Percentiles rank a stretch among this genome's conserved stretches.
phyloP scores from a whole-genome alignment of 2,113 vertebrate species.

The Bufo gargarizans region DNA sequence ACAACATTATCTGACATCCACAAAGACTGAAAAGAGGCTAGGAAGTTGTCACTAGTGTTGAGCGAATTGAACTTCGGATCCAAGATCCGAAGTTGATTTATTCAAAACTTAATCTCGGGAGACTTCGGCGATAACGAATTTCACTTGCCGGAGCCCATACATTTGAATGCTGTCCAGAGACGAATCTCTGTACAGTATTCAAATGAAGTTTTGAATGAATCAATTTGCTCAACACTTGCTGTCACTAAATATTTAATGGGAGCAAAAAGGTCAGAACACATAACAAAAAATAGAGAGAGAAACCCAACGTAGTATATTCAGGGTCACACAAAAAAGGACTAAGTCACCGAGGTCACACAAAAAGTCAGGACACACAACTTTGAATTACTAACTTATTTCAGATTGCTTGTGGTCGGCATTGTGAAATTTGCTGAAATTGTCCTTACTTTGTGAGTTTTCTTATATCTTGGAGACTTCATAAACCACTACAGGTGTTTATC shows the following conservation, averaged over 20 bases:
- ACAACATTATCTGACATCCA: too few relatives aligned
- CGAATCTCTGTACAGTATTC: too few relatives aligned
- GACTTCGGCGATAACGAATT: too few relatives aligned
- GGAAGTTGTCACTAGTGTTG: too few relatives aligned
- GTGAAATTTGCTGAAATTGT: slow-evolving; percentile 20
- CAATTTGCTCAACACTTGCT: too few relatives aligned
- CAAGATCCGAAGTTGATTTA: too few relatives aligned
- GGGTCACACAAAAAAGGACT: slow-evolving; percentile 27
- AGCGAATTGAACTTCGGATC: too few relatives aligned
- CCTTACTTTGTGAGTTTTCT: slow-evolving; percentile 9
- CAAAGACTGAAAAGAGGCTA: too few relatives aligned
- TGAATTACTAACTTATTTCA: slow-evolving; percentile 21
- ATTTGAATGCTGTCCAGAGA: too few relatives aligned
- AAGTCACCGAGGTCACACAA: slow-evolving; percentile 42
- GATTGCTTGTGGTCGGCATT: not conserved
- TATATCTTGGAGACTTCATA: not conserved
- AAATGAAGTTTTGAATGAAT: too few relatives aligned
- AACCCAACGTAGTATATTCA: slow-evolving; percentile 23
- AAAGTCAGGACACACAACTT: slow-evolving; percentile 17
- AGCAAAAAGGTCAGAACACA: not conserved
- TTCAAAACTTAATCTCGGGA: too few relatives aligned
- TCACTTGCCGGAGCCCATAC: too few relatives aligned
- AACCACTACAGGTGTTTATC: not conserved
- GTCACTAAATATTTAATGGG: not conserved
- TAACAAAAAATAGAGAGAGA: slow-evolving; percentile 11